Conservation (phyloP, 1,140 invertebrate genomes). For the Acromyrmex echinatior region DNA sequence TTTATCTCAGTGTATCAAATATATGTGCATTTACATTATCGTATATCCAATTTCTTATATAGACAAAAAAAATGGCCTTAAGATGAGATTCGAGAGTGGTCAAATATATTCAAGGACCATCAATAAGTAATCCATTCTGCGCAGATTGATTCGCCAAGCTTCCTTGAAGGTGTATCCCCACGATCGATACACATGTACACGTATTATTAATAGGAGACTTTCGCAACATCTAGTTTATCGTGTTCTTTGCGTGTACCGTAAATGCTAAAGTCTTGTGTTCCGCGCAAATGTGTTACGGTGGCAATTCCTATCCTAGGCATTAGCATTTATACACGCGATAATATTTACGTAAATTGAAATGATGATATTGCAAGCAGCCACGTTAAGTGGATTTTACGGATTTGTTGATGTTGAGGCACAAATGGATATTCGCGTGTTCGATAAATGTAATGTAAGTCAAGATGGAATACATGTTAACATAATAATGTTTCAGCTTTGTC, state of each 20-base stretch:
- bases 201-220: slow-evolving; percentile 30
- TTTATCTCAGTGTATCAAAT: neutral
- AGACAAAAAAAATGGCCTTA: neutral
- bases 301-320: slow-evolving; percentile 4
- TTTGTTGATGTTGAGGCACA: neutral
- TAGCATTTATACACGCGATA: slow-evolving; percentile 39
- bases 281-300: slow-evolving; percentile 22
- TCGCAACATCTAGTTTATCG: slow-evolving; percentile 30
- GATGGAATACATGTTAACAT: neutral
- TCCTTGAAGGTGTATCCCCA: neutral
- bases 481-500: neutral
- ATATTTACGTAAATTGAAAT: slow-evolving; percentile 39
- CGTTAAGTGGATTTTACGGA: slow-evolving; percentile 12
- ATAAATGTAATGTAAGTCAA: neutral
- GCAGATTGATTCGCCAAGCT: slow-evolving; percentile 3
- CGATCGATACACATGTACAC: slow-evolving; percentile 13
- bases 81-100: slow-evolving; percentile 32
- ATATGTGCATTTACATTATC: neutral
- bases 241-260: slow-evolving; percentile 27
- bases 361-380: neutral
- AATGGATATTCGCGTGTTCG: neutral
- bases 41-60: neutral
- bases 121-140: slow-evolving; percentile 10
- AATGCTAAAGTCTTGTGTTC: neutral
- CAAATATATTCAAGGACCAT: slow-evolving; percentile 16